Evolutionary conservation across 2,113 vertebrate species (phyloP), one percentile per base, ranked within the genome.

Genomic region (Grus americana): DNA sequence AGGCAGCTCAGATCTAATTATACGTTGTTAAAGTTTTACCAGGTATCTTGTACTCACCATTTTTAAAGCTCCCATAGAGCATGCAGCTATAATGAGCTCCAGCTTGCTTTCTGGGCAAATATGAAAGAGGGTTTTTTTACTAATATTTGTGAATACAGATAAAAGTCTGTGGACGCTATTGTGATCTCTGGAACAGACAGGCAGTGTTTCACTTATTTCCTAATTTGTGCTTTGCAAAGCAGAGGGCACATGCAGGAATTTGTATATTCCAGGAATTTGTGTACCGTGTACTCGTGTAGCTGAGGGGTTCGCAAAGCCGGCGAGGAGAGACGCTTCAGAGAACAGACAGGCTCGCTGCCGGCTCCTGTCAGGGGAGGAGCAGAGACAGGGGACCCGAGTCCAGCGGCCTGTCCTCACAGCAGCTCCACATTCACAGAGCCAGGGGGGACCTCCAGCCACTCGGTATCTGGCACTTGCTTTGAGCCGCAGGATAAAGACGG

Each of bases 11-110:
- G 58, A 75, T 85, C 46, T 74, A 80, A 79, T 67, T 88, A 26
- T 54, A 72, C 5, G 34, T 57, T 86, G 81, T 78, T 79, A 65
- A 70, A 91, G n/a, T 95, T 96, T 95, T 95, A 88, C 93, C 78
- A 74, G 59, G 38, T 83, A 88, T 82, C 81, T 90, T 6, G 6
- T 73, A 62, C 47, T 88, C 40, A 79, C 65, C 86, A 55, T 70
- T 93, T 95, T 83, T 38, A 86, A 92, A 94, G 42, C 74, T 88
- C 86, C 42, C 78, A 65, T 49, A 84, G 88, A 96, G 73, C 54
- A 8, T 1, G 34, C 40, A 78, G 82, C 79, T 91, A 13, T 76
- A 91, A 68, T 57, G 55, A 96, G 63, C 47, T 86, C 38, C 38
- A 75, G 59, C 66, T 87, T 83, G n/a, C 62, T 92, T 63, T 40